Evolutionary conservation across 2,113 vertebrate genomes (phyloP).

Genomic region (Leiothrix lutea): DNA sequence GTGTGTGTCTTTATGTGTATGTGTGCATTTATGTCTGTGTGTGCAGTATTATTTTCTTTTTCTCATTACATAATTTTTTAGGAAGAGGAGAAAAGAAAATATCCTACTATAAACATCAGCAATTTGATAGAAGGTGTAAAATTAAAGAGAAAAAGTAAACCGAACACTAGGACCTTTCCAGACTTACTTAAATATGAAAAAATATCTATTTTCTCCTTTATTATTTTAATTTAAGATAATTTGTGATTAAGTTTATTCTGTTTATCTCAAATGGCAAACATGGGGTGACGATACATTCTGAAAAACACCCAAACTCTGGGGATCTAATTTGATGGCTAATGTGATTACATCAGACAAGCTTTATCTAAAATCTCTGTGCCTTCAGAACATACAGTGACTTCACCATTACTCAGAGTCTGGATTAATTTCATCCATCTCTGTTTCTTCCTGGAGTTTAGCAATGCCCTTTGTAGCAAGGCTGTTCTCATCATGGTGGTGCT

Average conservation of each 20-base stretch:
- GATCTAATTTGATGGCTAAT: background rate
- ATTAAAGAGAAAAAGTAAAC: background rate
- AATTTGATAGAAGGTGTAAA: background rate
- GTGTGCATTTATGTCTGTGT: background rate
- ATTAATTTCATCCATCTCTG: background rate
- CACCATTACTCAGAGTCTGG: background rate
- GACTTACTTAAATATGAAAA: background rate
- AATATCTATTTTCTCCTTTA: background rate
- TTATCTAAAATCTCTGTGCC: background rate
- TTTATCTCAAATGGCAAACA: background rate
- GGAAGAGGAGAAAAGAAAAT: background rate
- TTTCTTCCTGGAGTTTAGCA: background rate
- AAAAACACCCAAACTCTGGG: background rate
- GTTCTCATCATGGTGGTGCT: background rate
- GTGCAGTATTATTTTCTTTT: background rate
- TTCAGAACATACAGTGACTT: background rate
- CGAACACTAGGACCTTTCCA: background rate
- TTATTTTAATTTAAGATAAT: background rate
- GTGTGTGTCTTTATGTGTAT: fast-evolving
- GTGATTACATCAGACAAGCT: background rate
- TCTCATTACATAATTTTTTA: background rate
- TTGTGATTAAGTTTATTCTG: background rate
- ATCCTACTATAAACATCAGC: background rate
- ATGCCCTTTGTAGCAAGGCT: background rate
- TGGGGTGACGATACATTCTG: background rate